phyloP scores from a whole-genome alignment of 2,113 vertebrate species.

The Hypocryptadius cinnamomeus region DNA sequence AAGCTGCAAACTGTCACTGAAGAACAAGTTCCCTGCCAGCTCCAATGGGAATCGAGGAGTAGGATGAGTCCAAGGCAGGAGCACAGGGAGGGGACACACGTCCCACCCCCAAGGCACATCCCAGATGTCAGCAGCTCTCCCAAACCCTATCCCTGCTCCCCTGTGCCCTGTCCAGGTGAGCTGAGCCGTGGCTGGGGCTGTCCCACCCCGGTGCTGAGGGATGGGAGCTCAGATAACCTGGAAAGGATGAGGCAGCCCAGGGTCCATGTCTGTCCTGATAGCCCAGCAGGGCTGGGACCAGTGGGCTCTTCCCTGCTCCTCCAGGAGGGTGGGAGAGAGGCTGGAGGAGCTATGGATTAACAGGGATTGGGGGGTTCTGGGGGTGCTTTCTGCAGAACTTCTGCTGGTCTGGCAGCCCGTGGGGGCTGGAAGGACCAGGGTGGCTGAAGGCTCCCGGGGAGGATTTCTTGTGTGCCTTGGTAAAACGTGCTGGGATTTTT shows the following conservation, averaged over 20 bases:
- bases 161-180: background rate
- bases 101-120: background rate
- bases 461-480: background rate
- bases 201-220: background rate
- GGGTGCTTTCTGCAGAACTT: background rate
- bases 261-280: accelerated
- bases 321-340: background rate
- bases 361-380: accelerated
- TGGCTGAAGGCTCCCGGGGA: background rate
- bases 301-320: accelerated
- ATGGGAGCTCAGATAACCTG: background rate
- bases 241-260: background rate
- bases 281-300: accelerated
- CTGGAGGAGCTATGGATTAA: accelerated
- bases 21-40: background rate
- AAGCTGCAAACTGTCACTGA: background rate
- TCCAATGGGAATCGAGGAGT: background rate
- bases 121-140: background rate
- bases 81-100: background rate
- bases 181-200: background rate
- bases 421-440: background rate
- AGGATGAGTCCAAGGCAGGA: background rate
- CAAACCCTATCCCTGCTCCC: background rate
- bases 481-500: background rate
- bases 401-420: background rate